These are phyloP conservation scores for Myotis daubentonii DNA, from an alignment of 2,797 vertebrate species.

Conservation along the genomic window DNA sequence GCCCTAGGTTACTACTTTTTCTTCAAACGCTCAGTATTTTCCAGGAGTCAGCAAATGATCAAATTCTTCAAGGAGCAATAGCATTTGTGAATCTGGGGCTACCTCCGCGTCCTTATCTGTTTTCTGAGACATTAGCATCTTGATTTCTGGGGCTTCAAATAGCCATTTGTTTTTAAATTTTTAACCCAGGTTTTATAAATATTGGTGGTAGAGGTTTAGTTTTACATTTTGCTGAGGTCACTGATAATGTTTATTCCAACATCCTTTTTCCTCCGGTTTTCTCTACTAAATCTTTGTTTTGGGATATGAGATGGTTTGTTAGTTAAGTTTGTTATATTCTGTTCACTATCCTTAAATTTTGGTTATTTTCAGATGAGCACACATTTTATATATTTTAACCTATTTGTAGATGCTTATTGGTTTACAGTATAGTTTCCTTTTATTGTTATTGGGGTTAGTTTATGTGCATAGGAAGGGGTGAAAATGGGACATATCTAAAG, in stretches of 20 bases:
- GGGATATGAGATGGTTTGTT: not conserved
- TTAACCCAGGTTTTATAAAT: not conserved
- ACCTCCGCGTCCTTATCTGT: not conserved
- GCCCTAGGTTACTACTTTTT: not conserved
- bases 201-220: not conserved
- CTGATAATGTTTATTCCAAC: not conserved
- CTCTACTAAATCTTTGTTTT: constrained; percentile 12
- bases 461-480: not conserved
- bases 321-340: not conserved
- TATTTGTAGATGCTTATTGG: not conserved
- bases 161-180: not conserved
- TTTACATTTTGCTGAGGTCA: not conserved
- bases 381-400: not conserved
- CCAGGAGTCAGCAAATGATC: not conserved
- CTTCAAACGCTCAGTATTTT: not conserved
- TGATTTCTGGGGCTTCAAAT: not conserved
- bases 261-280: not conserved
- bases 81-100: not conserved
- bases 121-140: not conserved
- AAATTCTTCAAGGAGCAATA: not conserved
- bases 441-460: not conserved
- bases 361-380: not conserved
- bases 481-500: not conserved
- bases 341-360: not conserved
- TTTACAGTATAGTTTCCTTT: not conserved